These are phyloP conservation scores for Isotomurus palustris DNA, from an alignment of 2,888 invertebrate genomes.

Conservation along the genomic window DNA sequence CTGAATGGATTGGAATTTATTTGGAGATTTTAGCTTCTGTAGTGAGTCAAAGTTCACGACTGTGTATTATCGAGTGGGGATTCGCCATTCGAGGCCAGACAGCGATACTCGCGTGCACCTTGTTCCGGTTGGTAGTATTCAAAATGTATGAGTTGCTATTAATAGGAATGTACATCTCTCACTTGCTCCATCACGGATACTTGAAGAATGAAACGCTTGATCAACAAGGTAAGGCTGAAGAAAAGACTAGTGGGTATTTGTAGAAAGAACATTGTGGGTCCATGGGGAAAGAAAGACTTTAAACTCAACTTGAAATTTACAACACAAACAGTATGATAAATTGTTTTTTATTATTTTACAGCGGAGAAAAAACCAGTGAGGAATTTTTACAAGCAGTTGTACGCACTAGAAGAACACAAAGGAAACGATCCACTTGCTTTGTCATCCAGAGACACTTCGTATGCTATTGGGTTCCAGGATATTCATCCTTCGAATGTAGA, in stretches of 20 bases:
- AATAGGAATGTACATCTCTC: not conserved
- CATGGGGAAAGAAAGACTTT: no score
- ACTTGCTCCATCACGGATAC: not conserved
- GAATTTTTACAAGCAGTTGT: not conserved
- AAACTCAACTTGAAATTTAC: no score
- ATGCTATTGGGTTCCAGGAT: not conserved
- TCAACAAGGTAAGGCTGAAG: not conserved
- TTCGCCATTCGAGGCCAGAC: slow-evolving; percentile 3
- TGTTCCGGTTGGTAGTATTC: not conserved
- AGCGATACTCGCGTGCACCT: not conserved
- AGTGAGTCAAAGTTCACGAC: not conserved
- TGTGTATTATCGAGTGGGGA: slow-evolving; percentile 1
- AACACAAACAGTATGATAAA: no score
- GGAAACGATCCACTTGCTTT: no score
- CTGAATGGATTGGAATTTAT: slow-evolving; percentile 2
- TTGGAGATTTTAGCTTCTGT: not conserved
- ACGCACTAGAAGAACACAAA: not conserved
- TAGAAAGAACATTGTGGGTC: no score
- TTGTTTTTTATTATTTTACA: no score
- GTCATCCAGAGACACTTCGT: no score
- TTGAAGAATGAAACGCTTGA: not conserved
- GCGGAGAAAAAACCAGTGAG: no score
- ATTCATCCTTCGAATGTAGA: not conserved
- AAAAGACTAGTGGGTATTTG: no score
- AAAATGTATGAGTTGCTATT: slow-evolving; percentile 3